These are phyloP conservation scores for Agapostemon virescens DNA, from an alignment of 2,888 invertebrate species.

Conservation along the genomic window DNA sequence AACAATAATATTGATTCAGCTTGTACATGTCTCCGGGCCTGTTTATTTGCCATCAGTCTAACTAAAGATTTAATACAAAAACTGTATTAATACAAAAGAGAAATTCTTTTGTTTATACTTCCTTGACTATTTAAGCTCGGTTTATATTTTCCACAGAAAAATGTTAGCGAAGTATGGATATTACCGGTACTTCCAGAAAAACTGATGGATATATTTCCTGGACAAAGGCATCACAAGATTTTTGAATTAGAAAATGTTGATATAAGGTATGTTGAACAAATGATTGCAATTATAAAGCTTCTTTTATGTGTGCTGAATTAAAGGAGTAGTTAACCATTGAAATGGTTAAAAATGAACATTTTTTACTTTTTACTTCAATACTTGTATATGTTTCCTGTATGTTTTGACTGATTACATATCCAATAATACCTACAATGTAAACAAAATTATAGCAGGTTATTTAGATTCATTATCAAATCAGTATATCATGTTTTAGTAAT, in stretches of 20 bases:
- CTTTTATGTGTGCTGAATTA: neutral
- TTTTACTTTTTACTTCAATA: neutral
- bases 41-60: too few relatives aligned
- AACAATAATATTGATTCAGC: too few relatives aligned
- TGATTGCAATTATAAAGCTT: neutral
- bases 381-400: neutral
- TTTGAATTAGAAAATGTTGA: slow-evolving; percentile 76
- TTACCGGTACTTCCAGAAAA: slow-evolving; percentile 83
- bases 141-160: slow-evolving; percentile 73
- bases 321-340: neutral
- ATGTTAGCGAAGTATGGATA: slow-evolving; percentile 83
- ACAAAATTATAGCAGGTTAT: too few relatives aligned
- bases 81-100: neutral
- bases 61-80: neutral
- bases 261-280: slow-evolving; percentile 54
- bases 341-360: neutral
- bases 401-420: too few relatives aligned
- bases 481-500: too few relatives aligned
- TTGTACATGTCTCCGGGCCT: too few relatives aligned
- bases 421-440: too few relatives aligned
- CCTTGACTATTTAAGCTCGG: neutral
- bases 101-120: neutral
- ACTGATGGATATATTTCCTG: slow-evolving; percentile 83
- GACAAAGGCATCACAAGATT: slow-evolving; percentile 81
- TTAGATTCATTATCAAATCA: too few relatives aligned